phyloP scores from a whole-genome alignment of 2,113 vertebrate species.

The Oceanodroma tethys region DNA sequence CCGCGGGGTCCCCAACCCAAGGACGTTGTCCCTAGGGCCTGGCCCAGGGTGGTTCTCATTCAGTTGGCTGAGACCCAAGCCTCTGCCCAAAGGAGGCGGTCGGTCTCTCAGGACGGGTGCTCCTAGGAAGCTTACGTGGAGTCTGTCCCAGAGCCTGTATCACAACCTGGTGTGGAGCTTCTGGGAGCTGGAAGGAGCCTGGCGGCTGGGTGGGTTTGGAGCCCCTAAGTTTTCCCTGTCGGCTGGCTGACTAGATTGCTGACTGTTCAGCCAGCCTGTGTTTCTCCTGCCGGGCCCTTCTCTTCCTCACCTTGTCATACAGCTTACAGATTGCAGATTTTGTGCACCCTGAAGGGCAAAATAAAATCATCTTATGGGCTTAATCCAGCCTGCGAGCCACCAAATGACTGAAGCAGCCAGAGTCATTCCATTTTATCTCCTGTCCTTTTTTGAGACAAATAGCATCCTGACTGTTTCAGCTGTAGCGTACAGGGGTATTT shows the following conservation, averaged over 20 bases:
- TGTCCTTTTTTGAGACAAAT: neutral
- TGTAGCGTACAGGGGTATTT: neutral
- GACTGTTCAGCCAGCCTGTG: neutral
- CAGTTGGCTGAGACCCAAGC: neutral
- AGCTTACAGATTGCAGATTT: neutral
- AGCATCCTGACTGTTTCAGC: neutral
- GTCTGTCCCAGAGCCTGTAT: neutral
- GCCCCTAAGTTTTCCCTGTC: neutral
- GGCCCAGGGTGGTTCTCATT: neutral
- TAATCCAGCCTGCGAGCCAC: neutral
- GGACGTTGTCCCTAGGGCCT: neutral
- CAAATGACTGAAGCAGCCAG: neutral
- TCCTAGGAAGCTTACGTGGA: neutral
- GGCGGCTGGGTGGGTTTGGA: neutral
- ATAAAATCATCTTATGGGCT: neutral
- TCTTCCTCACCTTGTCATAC: neutral
- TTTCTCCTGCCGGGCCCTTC: neutral
- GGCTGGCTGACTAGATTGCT: neutral
- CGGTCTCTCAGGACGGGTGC: rapidly evolving
- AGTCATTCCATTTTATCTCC: neutral
- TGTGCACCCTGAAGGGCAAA: neutral
- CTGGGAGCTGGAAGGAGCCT: neutral
- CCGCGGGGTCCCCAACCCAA: neutral
- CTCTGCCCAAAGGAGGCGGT: rapidly evolving
- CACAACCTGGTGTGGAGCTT: neutral